phyloP scores from a whole-genome alignment of 2,888 invertebrate species.

The Enchytraeus crypticus region DNA sequence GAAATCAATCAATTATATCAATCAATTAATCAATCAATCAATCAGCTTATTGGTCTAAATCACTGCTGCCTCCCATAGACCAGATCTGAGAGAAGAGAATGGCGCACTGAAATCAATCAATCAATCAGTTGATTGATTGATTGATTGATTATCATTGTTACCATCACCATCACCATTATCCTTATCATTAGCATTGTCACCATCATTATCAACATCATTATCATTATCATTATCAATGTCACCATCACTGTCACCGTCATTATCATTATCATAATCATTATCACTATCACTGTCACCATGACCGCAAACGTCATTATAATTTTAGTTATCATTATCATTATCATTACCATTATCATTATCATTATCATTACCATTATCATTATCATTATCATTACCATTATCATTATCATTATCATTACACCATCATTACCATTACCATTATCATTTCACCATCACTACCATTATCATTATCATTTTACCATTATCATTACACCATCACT shows the following conservation, averaged over 20 bases:
- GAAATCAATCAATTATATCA: too few relatives aligned
- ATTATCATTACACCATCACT: too few relatives aligned
- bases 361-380: not conserved
- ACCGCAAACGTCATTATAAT: not conserved
- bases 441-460: too few relatives aligned
- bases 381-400: not conserved
- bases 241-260: too few relatives aligned
- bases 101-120: too few relatives aligned
- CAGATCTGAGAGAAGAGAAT: constrained; percentile 88
- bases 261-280: not conserved
- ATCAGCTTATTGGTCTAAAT: too few relatives aligned
- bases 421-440: too few relatives aligned
- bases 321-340: not conserved
- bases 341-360: not conserved
- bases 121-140: too few relatives aligned
- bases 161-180: too few relatives aligned
- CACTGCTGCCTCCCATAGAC: constrained; percentile 77
- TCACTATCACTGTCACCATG: not conserved
- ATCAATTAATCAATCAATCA: too few relatives aligned
- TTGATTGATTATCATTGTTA: too few relatives aligned
- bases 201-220: not conserved
- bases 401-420: not conserved
- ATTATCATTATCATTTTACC: too few relatives aligned
- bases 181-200: not conserved
- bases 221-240: not conserved